Evolutionary conservation across 2,888 invertebrate species (phyloP).

Genomic region (Ommatoiulus sabulosus): DNA sequence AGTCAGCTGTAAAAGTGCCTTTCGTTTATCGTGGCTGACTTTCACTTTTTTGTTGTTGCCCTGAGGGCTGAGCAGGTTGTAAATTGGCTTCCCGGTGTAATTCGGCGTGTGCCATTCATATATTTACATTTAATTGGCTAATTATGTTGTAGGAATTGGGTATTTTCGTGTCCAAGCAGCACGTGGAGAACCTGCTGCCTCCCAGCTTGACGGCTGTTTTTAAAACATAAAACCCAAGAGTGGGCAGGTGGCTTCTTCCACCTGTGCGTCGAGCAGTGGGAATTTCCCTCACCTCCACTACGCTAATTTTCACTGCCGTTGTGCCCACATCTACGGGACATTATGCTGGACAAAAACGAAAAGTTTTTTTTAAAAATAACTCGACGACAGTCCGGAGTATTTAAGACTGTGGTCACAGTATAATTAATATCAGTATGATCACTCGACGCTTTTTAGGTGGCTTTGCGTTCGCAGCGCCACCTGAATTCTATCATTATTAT

Average conservation of each 20-base stretch:
- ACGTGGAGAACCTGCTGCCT: not conserved
- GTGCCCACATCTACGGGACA: not conserved
- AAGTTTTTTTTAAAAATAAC: too few species aligned
- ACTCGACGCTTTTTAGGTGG: too few species aligned
- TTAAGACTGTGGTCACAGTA: too few species aligned
- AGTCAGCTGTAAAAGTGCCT: not conserved
- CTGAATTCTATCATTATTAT: too few species aligned
- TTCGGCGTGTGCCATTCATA: not conserved
- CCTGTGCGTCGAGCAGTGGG: not conserved
- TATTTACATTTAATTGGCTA: not conserved
- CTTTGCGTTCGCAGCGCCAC: too few species aligned
- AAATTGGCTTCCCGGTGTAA: not conserved
- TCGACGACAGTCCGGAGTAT: too few species aligned
- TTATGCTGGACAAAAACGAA: too few species aligned
- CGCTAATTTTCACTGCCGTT: not conserved
- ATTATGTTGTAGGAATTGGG: not conserved
- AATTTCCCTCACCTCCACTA: not conserved
- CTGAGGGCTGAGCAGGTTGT: not conserved
- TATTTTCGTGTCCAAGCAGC: not conserved
- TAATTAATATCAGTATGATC: too few species aligned
- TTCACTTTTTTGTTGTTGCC: not conserved
- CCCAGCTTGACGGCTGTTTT: conserved; percentile 9
- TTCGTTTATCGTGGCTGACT: not conserved
- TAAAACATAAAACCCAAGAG: not conserved
- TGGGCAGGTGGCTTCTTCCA: conserved; percentile 25